These are phyloP conservation scores for Leptestheria dahalacensis DNA, from an alignment of 1,140 invertebrate genomes.

Conservation along the genomic window DNA sequence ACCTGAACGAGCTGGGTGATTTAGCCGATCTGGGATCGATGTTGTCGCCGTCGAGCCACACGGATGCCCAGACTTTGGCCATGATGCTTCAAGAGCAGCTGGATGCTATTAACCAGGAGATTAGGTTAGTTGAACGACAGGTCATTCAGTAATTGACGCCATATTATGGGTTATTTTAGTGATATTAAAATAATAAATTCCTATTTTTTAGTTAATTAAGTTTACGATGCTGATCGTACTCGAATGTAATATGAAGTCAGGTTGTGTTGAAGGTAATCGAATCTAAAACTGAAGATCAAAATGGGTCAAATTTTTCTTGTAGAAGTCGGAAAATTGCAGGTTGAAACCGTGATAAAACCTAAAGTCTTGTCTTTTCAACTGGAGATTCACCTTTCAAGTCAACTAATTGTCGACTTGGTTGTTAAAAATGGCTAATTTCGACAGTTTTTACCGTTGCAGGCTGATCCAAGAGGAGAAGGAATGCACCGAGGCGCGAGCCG, in stretches of 20 bases:
- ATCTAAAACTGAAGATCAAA: neutral
- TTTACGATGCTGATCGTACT: too few species aligned
- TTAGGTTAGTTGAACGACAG: slow-evolving; percentile 36
- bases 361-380: too few species aligned
- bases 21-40: slow-evolving; percentile 7
- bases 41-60: slow-evolving; percentile 35
- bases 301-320: neutral
- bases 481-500: slow-evolving; percentile 86
- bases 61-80: slow-evolving; percentile 92
- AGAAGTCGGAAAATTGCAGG: too few species aligned
- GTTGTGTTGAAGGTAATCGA: too few species aligned
- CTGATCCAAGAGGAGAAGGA: slow-evolving; percentile 98
- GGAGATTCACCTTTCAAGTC: too few species aligned
- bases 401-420: neutral
- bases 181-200: too few species aligned
- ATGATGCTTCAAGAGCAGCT: slow-evolving; percentile 97
- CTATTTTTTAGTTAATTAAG: slow-evolving; percentile 8
- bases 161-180: too few species aligned
- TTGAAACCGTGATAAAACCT: too few species aligned
- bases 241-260: too few species aligned
- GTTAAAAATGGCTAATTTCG: neutral
- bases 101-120: slow-evolving; percentile 99
- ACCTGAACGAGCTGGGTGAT: slow-evolving; percentile 7
- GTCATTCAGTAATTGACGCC: too few species aligned
- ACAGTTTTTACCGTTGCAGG: slow-evolving; percentile 24